Base-by-base conservation (phyloP, 2,797 vertebrate species). In the Bradypodion pumilum region DNA sequence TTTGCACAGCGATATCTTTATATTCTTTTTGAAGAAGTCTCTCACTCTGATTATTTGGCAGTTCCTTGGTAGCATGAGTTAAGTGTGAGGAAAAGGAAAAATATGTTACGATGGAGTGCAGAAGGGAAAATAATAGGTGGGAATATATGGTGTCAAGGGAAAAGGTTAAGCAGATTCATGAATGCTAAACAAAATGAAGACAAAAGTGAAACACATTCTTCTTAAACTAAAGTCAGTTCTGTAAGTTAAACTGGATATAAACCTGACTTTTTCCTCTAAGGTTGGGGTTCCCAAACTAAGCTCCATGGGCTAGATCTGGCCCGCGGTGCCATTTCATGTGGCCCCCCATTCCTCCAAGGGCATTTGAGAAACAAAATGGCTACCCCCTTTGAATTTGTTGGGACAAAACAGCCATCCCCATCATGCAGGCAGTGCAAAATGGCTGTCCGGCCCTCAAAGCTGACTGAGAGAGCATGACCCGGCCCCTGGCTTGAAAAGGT, bases 221-320 rank as follows among this genome's bases (percentile, higher is more conserved):
- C 32, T 21, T 75, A 1, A 44, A 2, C 37, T 80, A 1, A 70
- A 87, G 19, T 80, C 65, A 80, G 73, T 19, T 32, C 76, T 82
- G 12, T 85, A 72, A 82, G 29, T 63, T 86, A 74, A 82, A 87
- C 44, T 3, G 60, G 35, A 49, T 76, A 44, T 66, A 75, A 82
- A 46, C 16, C 32, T n/a, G 46, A 21, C 35, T 87, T 83, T 81
- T 74, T 42, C 13, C n/a, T n/a, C n/a, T n/a, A n/a, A n/a, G n/a
- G n/a, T n/a, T n/a, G n/a, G n/a, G n/a, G n/a, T n/a, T n/a, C n/a
- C n/a, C n/a, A n/a, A n/a, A n/a, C n/a, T n/a, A n/a, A n/a, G n/a
- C n/a, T n/a, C n/a, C n/a, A n/a, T n/a, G n/a, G n/a, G n/a, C n/a
- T n/a, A n/a, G n/a, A n/a, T n/a, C n/a, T n/a, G n/a, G n/a, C n/a